phyloP scores from a whole-genome alignment of 2,888 invertebrate genomes.

The Phortica okadai region DNA sequence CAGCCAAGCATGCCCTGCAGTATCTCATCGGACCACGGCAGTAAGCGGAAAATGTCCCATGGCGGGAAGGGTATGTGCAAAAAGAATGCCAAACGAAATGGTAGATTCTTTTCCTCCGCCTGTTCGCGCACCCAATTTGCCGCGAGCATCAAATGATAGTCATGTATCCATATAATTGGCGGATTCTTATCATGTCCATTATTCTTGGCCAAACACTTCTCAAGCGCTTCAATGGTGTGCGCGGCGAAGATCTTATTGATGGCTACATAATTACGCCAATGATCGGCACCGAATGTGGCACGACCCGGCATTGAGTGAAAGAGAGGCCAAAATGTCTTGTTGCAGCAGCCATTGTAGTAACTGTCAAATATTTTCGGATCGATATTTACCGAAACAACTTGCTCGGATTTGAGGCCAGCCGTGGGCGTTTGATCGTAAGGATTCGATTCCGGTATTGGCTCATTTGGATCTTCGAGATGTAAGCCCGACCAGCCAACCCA shows the following conservation, averaged over 20 bases:
- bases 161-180: conserved; percentile 92
- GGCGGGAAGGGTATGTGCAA: conserved; percentile 96
- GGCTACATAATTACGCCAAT: conserved; percentile 88
- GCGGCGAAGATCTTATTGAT: conserved; percentile 90
- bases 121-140: conserved; percentile 93
- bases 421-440: conserved; percentile 91
- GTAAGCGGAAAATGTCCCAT: conserved; percentile 93
- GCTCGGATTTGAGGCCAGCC: conserved; percentile 88
- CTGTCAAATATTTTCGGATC: conserved; percentile 87
- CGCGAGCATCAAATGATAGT: conserved; percentile 94
- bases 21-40: conserved; percentile 96
- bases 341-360: conserved; percentile 95
- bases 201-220: conserved; percentile 77
- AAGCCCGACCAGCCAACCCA: conserved; percentile 96
- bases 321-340: conserved; percentile 93
- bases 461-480: conserved; percentile 85
- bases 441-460: conserved; percentile 90
- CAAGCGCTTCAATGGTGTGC: conserved; percentile 84
- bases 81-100: conserved; percentile 92
- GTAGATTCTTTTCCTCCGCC: conserved; percentile 86
- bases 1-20: conserved; percentile 94
- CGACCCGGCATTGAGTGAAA: conserved; percentile 95
- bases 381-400: conserved; percentile 89
- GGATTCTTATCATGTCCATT: conserved; percentile 70
- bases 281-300: conserved; percentile 87